Evolutionary conservation across 2,113 vertebrate genomes (phyloP).

Genomic region (Mesoclemmys tuberculata): DNA sequence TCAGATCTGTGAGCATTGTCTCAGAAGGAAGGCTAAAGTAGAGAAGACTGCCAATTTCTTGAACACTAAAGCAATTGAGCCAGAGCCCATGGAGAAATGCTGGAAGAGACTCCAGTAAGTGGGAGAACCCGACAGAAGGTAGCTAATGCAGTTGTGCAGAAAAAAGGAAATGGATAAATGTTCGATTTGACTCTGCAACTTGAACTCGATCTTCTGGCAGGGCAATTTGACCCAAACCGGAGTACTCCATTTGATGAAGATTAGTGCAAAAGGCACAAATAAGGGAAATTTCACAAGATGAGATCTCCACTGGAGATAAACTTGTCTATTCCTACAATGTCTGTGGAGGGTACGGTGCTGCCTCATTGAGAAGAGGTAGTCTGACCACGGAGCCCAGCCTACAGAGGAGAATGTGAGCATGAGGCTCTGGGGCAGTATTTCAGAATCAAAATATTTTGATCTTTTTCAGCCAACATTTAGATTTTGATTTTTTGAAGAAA

Average conservation of each 20-base stretch:
- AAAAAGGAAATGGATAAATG: not conserved
- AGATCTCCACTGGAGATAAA: not conserved
- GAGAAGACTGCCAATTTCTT: not conserved
- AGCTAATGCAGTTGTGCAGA: not conserved
- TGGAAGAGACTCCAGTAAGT: not conserved
- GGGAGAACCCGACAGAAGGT: not conserved
- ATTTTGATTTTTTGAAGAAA: not conserved
- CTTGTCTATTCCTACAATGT: not conserved
- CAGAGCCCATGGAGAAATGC: not conserved
- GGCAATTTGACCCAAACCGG: not conserved
- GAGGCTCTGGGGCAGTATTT: not conserved
- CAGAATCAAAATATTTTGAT: not conserved
- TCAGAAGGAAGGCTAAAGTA: rapidly evolving
- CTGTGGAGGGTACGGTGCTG: too few relatives aligned
- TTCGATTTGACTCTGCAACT: not conserved
- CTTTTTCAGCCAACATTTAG: not conserved
- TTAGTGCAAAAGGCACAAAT: not conserved
- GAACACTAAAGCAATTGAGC: not conserved
- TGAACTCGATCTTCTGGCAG: not conserved
- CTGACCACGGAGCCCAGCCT: rapidly evolving
- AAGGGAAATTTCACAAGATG: not conserved
- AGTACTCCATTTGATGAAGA: too few relatives aligned
- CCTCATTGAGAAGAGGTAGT: not conserved
- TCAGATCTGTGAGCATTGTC: rapidly evolving
- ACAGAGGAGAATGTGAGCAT: not conserved